phyloP scores from a whole-genome alignment of 2,113 vertebrate genomes.

The Poeciliopsis turrubarensis region DNA sequence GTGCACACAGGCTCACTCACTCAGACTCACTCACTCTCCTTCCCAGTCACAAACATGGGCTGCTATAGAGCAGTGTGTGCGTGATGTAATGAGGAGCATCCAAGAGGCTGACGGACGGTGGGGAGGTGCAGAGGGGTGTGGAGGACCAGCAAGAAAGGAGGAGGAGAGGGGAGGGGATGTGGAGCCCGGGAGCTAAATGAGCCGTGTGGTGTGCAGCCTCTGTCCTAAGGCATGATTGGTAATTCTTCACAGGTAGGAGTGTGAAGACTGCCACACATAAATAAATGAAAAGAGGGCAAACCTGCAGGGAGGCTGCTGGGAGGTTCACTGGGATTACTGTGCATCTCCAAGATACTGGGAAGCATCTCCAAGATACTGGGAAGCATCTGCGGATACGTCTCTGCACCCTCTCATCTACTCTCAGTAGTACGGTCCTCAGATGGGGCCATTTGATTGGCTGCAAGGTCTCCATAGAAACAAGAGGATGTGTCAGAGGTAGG shows the following conservation, averaged over 20 bases:
- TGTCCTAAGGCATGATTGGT: constrained; percentile 11
- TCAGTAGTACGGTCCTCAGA: constrained; percentile 76
- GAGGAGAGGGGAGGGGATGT: constrained; percentile 7
- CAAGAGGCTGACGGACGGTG: constrained; percentile 57
- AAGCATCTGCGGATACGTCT: constrained; percentile 37
- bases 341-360: constrained; percentile 33
- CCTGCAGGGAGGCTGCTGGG: constrained; percentile 19
- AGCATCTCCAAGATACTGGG: constrained; percentile 44
- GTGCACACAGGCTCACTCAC: constrained; percentile 59
- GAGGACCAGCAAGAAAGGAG: constrained; percentile 16
- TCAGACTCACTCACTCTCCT: constrained; percentile 59
- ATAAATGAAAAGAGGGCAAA: constrained; percentile 13
- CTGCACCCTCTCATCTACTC: constrained; percentile 69
- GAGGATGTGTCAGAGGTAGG: constrained; percentile 82
- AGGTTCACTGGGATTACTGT: constrained; percentile 25
- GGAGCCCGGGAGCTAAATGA: constrained; percentile 25
- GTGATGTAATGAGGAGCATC: constrained; percentile 80
- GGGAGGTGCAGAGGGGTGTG: constrained; percentile 16
- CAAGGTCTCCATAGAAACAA: constrained; percentile 84
- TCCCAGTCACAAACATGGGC: constrained; percentile 74
- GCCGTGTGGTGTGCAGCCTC: constrained; percentile 14
- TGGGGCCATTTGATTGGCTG: constrained; percentile 74
- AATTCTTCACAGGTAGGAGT: constrained; percentile 3
- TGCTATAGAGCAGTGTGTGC: constrained; percentile 54
- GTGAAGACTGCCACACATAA: constrained; percentile 3